A percentile compares a stretch with the other conserved stretches of the same genome.
Evolutionary conservation across 2,113 vertebrate genomes (phyloP).

Genomic region (Clarias macrocephalus): DNA sequence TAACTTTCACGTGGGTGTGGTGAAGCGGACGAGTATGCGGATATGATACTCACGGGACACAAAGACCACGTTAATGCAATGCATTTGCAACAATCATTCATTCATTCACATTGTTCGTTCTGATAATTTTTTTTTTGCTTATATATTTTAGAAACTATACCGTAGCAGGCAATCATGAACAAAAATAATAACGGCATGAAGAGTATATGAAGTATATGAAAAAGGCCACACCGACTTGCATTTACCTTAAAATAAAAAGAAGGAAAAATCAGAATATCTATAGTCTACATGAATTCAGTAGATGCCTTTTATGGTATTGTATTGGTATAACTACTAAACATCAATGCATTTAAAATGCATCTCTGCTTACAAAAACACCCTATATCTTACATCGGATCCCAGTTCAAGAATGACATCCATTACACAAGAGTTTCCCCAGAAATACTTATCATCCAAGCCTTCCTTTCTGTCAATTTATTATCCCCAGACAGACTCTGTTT

Average conservation of each 20-base stretch:
- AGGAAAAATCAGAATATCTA: not conserved
- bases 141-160: not conserved
- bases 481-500: constrained; percentile 16
- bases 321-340: not conserved
- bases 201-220: no score
- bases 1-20: not conserved
- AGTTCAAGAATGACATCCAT: constrained; percentile 3
- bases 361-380: not conserved
- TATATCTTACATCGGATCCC: not conserved
- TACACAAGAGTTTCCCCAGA: not conserved
- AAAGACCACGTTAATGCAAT: not conserved
- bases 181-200: not conserved
- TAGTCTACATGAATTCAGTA: not conserved
- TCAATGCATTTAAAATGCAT: not conserved
- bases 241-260: not conserved
- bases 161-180: not conserved
- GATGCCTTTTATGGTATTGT: not conserved
- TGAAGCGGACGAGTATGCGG: not conserved
- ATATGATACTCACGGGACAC: not conserved
- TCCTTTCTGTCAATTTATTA: constrained; percentile 17
- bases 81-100: not conserved
- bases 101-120: not conserved
- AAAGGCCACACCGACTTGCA: not conserved
- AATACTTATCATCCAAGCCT: not conserved
- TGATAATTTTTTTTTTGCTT: not conserved